These are phyloP conservation scores for Barnardius zonarius DNA, from an alignment of 2,113 vertebrate species.

Conservation along the genomic window DNA sequence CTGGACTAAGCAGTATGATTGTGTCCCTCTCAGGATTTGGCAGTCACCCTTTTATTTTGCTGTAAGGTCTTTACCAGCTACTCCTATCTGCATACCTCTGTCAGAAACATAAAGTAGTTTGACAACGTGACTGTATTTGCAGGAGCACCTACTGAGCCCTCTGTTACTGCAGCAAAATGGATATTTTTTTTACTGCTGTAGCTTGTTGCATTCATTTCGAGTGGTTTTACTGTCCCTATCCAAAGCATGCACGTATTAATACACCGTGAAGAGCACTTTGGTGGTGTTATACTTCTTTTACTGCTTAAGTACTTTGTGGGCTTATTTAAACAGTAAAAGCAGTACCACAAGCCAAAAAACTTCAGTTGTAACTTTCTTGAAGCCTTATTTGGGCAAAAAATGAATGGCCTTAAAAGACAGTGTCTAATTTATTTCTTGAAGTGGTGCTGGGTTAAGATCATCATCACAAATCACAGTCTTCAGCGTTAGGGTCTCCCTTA, in stretches of 20 bases:
- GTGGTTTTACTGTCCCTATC: background rate
- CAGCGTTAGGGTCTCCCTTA: background rate
- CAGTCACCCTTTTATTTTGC: background rate
- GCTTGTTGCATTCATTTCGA: background rate
- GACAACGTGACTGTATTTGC: background rate
- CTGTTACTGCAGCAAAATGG: background rate
- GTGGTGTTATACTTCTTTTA: background rate
- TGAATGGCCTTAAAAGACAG: slow-evolving; percentile 33
- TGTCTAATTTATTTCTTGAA: slow-evolving; percentile 39
- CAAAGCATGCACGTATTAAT: background rate
- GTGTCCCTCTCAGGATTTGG: background rate
- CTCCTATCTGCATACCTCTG: background rate
- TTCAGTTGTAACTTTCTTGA: slow-evolving; percentile 20
- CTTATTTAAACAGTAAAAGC: slow-evolving; percentile 46
- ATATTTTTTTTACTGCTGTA: background rate
- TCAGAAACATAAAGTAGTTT: background rate
- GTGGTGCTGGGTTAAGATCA: slow-evolving; percentile 15
- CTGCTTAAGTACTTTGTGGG: background rate
- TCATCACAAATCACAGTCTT: slow-evolving; percentile 23
- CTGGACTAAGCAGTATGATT: background rate
- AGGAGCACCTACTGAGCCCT: background rate
- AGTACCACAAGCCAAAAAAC: slow-evolving; percentile 35
- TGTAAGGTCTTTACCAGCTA: background rate
- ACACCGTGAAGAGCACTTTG: background rate
- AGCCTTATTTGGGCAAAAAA: slow-evolving; percentile 59